Conservation (phyloP, 1,140 invertebrate genomes). For the Eriocheir sinensis region DNA sequence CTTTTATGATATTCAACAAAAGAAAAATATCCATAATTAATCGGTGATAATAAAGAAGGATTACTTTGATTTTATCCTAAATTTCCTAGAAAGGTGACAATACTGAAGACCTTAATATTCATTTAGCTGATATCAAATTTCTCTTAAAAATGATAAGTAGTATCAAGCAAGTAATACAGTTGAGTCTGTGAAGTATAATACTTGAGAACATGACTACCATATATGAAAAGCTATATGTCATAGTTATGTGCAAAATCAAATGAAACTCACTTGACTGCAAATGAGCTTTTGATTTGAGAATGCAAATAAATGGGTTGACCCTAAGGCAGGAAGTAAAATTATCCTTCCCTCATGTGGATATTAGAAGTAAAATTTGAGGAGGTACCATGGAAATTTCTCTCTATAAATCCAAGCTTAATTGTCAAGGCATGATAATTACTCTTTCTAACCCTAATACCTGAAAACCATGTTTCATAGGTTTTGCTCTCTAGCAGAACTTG, state of each 20-base stretch:
- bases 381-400: constrained; percentile 45
- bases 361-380: constrained; percentile 48
- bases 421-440: constrained; percentile 68
- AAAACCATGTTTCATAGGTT: background rate
- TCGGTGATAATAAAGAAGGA: too few relatives aligned
- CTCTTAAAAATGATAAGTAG: too few relatives aligned
- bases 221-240: background rate
- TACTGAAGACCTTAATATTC: constrained; percentile 26
- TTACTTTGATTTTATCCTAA: constrained; percentile 18
- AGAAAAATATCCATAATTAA: background rate
- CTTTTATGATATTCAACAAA: background rate
- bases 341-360: constrained; percentile 25
- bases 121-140: background rate
- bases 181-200: constrained; percentile 5
- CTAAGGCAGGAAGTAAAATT: constrained; percentile 43
- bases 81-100: constrained; percentile 15
- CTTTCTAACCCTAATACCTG: constrained; percentile 29
- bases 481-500: constrained; percentile 8
- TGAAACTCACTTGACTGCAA: constrained; percentile 39
- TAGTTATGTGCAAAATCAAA: constrained; percentile 30
- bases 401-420: constrained; percentile 62
- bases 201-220: constrained; percentile 34
- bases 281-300: constrained; percentile 72
- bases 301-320: constrained; percentile 40
- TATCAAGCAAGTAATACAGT: too few relatives aligned